Evolutionary conservation across 2,113 vertebrate genomes (phyloP).

Genomic region (Xyrauchen texanus): DNA sequence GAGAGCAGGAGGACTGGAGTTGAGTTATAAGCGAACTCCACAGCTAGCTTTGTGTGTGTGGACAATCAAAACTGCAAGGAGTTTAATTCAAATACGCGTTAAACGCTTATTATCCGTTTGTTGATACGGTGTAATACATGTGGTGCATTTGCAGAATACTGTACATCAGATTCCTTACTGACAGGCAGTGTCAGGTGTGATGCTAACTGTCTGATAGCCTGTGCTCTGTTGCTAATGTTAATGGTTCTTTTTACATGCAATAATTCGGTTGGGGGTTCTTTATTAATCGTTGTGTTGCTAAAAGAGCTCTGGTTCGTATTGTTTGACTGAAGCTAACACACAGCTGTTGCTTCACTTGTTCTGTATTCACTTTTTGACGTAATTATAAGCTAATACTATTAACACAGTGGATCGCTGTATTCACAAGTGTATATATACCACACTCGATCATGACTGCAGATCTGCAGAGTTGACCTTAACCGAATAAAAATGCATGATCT

Average conservation of each 20-base stretch:
- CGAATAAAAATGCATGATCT: not conserved
- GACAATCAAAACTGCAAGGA: not conserved
- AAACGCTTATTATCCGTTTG: not conserved
- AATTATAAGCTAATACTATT: not conserved
- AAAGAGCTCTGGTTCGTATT: not conserved
- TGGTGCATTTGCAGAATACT: not conserved
- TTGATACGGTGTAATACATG: not conserved
- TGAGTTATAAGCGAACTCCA: slow-evolving; percentile 5
- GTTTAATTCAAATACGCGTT: not conserved
- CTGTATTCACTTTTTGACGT: slow-evolving; percentile 1
- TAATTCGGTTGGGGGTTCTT: too few relatives aligned
- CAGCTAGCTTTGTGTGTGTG: not conserved
- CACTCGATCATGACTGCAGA: not conserved
- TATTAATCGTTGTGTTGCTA: not conserved
- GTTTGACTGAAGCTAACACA: not conserved
- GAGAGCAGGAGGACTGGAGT: not conserved
- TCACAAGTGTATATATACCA: not conserved
- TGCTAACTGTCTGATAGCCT: slow-evolving; percentile 15
- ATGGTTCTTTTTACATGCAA: not conserved
- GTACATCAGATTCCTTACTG: not conserved
- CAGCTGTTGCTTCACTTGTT: not conserved
- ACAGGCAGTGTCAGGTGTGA: not conserved
- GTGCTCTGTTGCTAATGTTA: not conserved
- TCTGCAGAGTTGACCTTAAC: slow-evolving; percentile 8
- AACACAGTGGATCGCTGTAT: not conserved